Evolutionary conservation across 2,888 invertebrate species (phyloP).

Genomic region (Pemphredon lugubris): DNA sequence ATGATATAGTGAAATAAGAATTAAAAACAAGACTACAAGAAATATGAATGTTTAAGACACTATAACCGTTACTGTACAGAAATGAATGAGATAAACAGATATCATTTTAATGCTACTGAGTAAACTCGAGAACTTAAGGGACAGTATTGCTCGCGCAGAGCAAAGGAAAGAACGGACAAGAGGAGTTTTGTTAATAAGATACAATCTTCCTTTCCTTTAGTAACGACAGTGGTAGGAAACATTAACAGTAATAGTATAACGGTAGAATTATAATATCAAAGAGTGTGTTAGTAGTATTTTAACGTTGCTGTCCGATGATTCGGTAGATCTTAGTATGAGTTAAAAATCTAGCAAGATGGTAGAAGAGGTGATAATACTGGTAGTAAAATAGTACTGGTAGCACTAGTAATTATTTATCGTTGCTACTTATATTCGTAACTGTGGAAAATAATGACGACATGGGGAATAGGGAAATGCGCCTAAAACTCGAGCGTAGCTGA

Average conservation of each 20-base stretch:
- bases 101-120: conserved; percentile 31
- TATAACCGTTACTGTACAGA: too few relatives aligned
- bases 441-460: conserved; percentile 58
- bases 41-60: too few relatives aligned
- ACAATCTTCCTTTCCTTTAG: conserved; percentile 34
- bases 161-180: conserved; percentile 4
- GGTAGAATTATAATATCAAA: conserved; percentile 33
- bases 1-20: too few relatives aligned
- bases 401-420: conserved; percentile 63
- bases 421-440: conserved; percentile 64
- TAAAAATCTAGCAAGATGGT: conserved; percentile 45
- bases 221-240: conserved; percentile 23
- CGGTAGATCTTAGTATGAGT: conserved; percentile 29
- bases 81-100: neutral
- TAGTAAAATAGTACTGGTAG: conserved; percentile 60
- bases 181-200: conserved; percentile 33
- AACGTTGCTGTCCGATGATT: conserved; percentile 40
- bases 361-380: conserved; percentile 54
- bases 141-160: conserved; percentile 15
- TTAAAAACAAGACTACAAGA: neutral
- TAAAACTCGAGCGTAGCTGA: conserved; percentile 75
- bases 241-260: conserved; percentile 45
- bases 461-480: conserved; percentile 60
- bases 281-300: conserved; percentile 28
- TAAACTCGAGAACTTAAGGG: conserved; percentile 20